phyloP scores from a whole-genome alignment of 2,888 invertebrate species.

The Apodemia duryi region DNA sequence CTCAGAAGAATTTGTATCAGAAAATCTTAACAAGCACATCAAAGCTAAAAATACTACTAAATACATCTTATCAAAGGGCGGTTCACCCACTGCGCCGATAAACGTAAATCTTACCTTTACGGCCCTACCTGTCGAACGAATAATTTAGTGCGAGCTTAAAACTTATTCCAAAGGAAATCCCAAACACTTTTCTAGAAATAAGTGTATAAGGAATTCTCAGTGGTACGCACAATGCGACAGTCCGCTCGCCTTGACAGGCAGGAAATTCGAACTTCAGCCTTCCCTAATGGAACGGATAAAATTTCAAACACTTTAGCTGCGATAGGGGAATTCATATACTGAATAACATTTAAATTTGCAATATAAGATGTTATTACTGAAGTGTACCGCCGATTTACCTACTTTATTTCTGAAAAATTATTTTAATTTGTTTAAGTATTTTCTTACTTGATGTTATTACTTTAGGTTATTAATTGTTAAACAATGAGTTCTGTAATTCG shows the following conservation, averaged over 20 bases:
- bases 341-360: conserved; percentile 15
- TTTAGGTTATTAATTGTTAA: too few species aligned
- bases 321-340: conserved; percentile 20
- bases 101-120: conserved; percentile 78
- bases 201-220: conserved; percentile 69
- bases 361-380: not conserved
- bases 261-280: conserved; percentile 58
- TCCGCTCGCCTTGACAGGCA: conserved; percentile 43
- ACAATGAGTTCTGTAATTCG: too few species aligned
- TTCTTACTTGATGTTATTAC: too few species aligned
- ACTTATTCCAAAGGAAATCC: conserved; percentile 71
- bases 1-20: too few species aligned
- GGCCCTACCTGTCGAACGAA: conserved; percentile 77
- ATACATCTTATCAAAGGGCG: conserved; percentile 72
- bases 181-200: conserved; percentile 76
- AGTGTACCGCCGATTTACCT: not conserved
- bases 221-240: conserved; percentile 45
- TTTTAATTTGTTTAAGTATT: too few species aligned
- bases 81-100: conserved; percentile 60
- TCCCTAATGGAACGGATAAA: conserved; percentile 60
- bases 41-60: conserved; percentile 8
- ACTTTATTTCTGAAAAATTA: too few species aligned
- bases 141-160: conserved; percentile 78
- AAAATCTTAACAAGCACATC: not conserved
- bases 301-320: conserved; percentile 37